These are phyloP conservation scores for Tetraneura akinire DNA, from an alignment of 1,140 invertebrate genomes.

Conservation along the genomic window DNA sequence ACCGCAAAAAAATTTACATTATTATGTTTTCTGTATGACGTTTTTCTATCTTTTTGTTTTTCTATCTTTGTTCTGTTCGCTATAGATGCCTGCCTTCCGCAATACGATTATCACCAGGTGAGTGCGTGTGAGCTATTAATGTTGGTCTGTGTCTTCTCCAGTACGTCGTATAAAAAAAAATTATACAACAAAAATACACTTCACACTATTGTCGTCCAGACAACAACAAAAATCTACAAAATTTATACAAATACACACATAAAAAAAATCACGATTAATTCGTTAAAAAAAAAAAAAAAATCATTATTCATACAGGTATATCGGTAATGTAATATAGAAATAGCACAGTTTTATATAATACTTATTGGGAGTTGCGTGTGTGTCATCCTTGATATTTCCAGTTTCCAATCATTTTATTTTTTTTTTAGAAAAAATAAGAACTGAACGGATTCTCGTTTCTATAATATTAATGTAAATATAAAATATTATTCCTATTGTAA, in stretches of 20 bases:
- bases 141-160: constrained; percentile 26
- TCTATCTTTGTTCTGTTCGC: constrained; percentile 63
- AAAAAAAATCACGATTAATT: too few species aligned
- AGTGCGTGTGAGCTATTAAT: constrained; percentile 57
- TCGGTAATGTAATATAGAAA: not conserved
- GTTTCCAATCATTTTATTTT: not conserved
- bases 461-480: too few species aligned
- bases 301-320: constrained; percentile 3
- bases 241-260: not conserved
- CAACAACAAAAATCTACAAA: constrained; percentile 20
- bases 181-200: constrained; percentile 41
- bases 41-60: constrained; percentile 56
- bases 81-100: constrained; percentile 65
- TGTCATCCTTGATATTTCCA: not conserved
- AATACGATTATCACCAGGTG: constrained; percentile 63
- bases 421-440: not conserved
- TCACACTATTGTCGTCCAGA: constrained; percentile 20
- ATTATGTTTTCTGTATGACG: constrained; percentile 52
- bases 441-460: too few species aligned
- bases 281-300: not conserved
- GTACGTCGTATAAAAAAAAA: not conserved
- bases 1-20: constrained; percentile 8
- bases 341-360: not conserved
- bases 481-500: too few species aligned
- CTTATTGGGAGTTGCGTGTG: not conserved